A percentile compares a stretch with the other conserved stretches of the same genome.
These are phyloP conservation scores for Anolis apletophallus DNA, from an alignment of 2,797 vertebrate species.

Conservation along the genomic window DNA sequence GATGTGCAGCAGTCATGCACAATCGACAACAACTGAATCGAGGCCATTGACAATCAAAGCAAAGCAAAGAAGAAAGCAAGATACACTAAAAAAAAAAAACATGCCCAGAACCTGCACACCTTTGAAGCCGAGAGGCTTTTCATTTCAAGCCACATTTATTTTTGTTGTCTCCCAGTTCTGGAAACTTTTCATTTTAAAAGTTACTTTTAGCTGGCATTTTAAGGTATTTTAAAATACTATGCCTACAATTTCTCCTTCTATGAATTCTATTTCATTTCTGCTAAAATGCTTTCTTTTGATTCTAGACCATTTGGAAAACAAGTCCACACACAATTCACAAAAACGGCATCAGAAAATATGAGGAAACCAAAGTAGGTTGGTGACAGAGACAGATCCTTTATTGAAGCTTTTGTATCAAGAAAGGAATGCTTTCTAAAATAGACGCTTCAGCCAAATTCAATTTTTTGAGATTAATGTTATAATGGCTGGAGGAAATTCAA, in stretches of 20 bases:
- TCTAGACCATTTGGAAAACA: conserved; percentile 6
- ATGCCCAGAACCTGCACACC: conserved; percentile 51
- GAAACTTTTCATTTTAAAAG: conserved; percentile 38
- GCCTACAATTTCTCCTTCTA: not conserved
- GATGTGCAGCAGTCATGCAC: conserved; percentile 67
- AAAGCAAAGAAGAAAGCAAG: conserved; percentile 66
- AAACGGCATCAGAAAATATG: not conserved
- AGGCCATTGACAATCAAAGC: conserved; percentile 68
- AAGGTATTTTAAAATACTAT: too few species aligned
- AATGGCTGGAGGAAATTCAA: conserved; percentile 28
- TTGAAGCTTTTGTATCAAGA: not conserved
- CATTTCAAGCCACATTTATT: conserved; percentile 67
- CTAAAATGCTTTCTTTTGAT: not conserved
- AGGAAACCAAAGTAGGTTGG: not conserved
- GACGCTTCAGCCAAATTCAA: not conserved
- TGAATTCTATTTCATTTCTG: not conserved
- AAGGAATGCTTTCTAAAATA: conserved; percentile 2
- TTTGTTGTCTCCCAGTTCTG: conserved; percentile 69
- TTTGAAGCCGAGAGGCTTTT: conserved; percentile 63
- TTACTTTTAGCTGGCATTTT: too few species aligned
- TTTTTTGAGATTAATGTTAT: conserved; percentile 14
- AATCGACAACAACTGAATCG: conserved; percentile 65
- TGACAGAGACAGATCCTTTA: not conserved
- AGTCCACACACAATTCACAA: too few species aligned
- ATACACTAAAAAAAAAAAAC: conserved; percentile 36